Percentiles rank a stretch among this genome's conserved stretches.
These are phyloP conservation scores for Pagrus major DNA, from an alignment of 2,113 vertebrate species.

Conservation along the genomic window DNA sequence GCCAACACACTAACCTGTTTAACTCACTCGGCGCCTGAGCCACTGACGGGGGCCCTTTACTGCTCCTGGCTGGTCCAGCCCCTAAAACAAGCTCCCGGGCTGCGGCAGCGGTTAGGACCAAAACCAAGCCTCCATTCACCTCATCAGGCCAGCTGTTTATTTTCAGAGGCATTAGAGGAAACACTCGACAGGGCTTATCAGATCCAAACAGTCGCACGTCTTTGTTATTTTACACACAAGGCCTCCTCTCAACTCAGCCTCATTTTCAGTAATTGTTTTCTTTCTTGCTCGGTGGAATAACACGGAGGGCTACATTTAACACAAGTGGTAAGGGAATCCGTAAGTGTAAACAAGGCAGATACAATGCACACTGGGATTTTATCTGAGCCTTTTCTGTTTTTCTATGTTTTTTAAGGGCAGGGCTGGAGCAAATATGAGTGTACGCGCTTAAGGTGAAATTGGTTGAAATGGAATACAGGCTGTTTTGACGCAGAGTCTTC, in stretches of 20 bases:
- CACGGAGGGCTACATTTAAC: constrained; percentile 78
- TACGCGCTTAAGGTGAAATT: constrained; percentile 44
- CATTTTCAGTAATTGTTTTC: constrained; percentile 84
- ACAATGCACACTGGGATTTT: constrained; percentile 82
- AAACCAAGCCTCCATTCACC: constrained; percentile 83
- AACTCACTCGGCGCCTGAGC: constrained; percentile 80
- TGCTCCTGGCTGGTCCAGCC: constrained; percentile 64
- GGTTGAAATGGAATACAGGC: constrained; percentile 51
- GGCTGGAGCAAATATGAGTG: constrained; percentile 59
- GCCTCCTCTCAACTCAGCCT: constrained; percentile 75
- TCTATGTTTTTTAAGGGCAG: constrained; percentile 73
- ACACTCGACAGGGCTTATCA: constrained; percentile 82
- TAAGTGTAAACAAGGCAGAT: constrained; percentile 77
- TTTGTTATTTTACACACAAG: constrained; percentile 83
- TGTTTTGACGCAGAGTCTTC: constrained; percentile 21
- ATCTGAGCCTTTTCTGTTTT: constrained; percentile 76
- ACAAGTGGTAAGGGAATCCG: constrained; percentile 79
- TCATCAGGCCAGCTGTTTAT: constrained; percentile 79
- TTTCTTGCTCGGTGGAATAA: constrained; percentile 82
- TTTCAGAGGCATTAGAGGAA: constrained; percentile 84
- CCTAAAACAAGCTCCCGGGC: constrained; percentile 77
- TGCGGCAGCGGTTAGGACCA: constrained; percentile 70
- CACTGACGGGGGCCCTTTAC: constrained; percentile 72
- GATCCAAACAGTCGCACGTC: constrained; percentile 81
- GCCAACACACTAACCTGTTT: constrained; percentile 79